phyloP scores from a whole-genome alignment of 2,113 vertebrate species.

The Gorilla gorilla region DNA sequence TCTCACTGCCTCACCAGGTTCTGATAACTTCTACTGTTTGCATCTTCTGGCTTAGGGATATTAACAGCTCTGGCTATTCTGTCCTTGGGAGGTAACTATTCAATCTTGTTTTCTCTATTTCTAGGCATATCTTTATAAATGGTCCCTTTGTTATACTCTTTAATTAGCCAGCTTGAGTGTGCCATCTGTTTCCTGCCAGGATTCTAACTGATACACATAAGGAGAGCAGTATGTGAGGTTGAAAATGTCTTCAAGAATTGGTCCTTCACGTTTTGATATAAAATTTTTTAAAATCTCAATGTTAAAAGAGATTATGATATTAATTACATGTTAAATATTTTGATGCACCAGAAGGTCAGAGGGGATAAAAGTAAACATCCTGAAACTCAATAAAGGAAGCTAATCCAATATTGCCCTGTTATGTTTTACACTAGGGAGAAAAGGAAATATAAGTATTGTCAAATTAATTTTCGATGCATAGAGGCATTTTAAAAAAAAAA shows the following conservation, averaged over 20 bases:
- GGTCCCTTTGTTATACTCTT: background rate
- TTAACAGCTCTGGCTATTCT: background rate
- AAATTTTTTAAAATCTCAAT: background rate
- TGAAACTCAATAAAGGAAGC: background rate
- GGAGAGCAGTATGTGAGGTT: background rate
- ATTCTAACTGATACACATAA: background rate
- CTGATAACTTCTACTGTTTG: background rate
- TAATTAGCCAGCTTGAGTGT: background rate
- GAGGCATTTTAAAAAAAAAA: background rate
- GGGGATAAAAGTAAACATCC: background rate
- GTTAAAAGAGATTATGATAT: background rate
- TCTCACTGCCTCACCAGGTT: background rate
- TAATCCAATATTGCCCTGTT: background rate
- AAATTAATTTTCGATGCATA: background rate
- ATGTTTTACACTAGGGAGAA: background rate
- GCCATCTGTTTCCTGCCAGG: constrained; percentile 27
- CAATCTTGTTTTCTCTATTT: background rate
- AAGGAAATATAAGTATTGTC: background rate
- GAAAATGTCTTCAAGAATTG: background rate
- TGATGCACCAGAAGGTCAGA: background rate
- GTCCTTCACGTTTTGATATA: background rate
- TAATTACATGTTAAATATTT: background rate
- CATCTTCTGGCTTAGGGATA: background rate
- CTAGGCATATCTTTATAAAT: background rate
- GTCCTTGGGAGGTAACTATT: background rate